Percentiles rank a stretch among this genome's conserved stretches.
These are phyloP conservation scores for Girardinus metallicus DNA, from an alignment of 2,797 vertebrate genomes.

Conservation along the genomic window DNA sequence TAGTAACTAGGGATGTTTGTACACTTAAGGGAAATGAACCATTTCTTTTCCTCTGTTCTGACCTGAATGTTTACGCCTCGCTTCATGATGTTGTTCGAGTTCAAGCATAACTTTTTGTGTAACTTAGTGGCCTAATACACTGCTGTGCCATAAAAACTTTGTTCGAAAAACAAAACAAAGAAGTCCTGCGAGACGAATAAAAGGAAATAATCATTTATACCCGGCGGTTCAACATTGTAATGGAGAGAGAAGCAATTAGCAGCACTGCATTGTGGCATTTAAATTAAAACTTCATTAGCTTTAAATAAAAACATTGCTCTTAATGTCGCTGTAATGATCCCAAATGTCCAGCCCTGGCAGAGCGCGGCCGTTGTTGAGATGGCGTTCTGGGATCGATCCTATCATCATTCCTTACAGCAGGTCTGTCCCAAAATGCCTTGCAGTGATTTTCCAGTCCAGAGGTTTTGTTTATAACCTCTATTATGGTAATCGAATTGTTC, in stretches of 20 bases:
- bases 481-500: neutral
- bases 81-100: neutral
- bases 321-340: neutral
- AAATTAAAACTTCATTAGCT: neutral
- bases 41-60: neutral
- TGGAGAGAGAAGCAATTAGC: neutral
- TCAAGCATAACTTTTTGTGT: neutral
- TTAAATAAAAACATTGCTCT: neutral
- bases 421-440: neutral
- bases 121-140: neutral
- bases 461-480: neutral
- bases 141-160: neutral
- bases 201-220: neutral
- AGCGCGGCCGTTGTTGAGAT: neutral
- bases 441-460: neutral
- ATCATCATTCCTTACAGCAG: neutral
- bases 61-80: neutral
- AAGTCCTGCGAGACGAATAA: neutral
- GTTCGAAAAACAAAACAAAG: neutral
- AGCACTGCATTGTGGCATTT: neutral
- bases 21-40: neutral
- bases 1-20: neutral
- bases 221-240: neutral
- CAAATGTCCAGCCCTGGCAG: neutral
- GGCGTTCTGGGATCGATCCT: neutral